A percentile compares a stretch with the other conserved stretches of the same genome.
phyloP scores from a whole-genome alignment of 2,888 invertebrate genomes.

The Toxonevra muliebris region DNA sequence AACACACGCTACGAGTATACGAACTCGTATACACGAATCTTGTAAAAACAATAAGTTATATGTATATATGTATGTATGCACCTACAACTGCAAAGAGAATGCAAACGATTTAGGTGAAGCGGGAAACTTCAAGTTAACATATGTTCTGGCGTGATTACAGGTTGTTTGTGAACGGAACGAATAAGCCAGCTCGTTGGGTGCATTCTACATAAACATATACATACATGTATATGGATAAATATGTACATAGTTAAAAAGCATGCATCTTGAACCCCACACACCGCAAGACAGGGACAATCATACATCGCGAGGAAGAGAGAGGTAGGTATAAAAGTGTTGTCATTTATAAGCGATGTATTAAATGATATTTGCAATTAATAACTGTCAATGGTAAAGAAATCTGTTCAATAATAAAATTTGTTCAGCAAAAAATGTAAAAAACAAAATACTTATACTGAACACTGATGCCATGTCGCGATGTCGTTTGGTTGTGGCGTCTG shows the following conservation, averaged over 20 bases:
- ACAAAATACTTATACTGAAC: neutral
- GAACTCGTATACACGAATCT: neutral
- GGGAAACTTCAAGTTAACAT: conserved; percentile 13
- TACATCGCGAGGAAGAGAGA: conserved; percentile 20
- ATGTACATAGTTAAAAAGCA: no score
- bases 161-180: conserved; percentile 45
- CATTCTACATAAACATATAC: no score
- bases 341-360: conserved; percentile 61
- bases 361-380: conserved; percentile 63
- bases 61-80: neutral
- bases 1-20: neutral
- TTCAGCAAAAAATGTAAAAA: neutral
- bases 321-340: conserved; percentile 47
- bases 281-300: neutral
- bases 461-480: conserved; percentile 10
- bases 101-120: neutral
- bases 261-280: neutral
- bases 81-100: neutral
- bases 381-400: conserved; percentile 57
- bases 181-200: no score
- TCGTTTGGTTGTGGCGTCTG: conserved; percentile 7
- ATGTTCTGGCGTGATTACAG: conserved; percentile 53
- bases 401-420: conserved; percentile 40
- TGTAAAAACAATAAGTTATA: neutral
- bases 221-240: no score